Evolutionary conservation across 2,113 vertebrate genomes (phyloP), one percentile per base, ranked within the genome.

Genomic region (Saimiri boliviensis): DNA sequence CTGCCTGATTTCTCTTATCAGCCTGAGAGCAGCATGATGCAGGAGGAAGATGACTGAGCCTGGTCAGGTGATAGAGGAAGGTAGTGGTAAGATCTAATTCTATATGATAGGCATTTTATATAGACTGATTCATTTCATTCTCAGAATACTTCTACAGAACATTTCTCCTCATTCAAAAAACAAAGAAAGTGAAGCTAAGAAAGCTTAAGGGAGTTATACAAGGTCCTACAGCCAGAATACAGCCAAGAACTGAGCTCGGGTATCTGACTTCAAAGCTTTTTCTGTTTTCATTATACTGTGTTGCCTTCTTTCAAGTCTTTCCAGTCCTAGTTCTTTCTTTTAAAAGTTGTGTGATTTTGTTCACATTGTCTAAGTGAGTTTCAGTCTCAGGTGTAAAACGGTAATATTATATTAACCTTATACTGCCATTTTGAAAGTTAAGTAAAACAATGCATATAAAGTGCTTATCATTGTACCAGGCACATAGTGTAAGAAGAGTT

Each of bases 321-420:
- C 47, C 40, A 63, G n/a, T 47, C 60, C 35, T 71, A 10, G 13
- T 35, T 70, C 42, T 81, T 20, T 6, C 63, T 88, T 89, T 95
- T 54, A 93, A 95, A 92, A 87, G 23, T 81, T 83, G 7, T 47
- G 37, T 90, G 84, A 71, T 63, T 87, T 80, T 80, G 12, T 76
- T 16, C 47, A 91, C 49, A 3, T 95, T 88, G 56, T 60, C 40
- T 94, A 77, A 94, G 2, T 56, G 54, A 84, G 42, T 76, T 90
- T 86, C 52, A 42, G 42, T 77, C 42, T 80, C 23, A n/a, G 30
- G 45, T 81, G 2, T 94, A 89, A 93, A 93, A 71, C 20, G 4
- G 20, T 2, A 95, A 93, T 86, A 37, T 63, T 52, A 82, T 9
- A 40, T 74, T 89, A 56, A 60, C 70, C 47, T 81, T 58, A 86